Conservation (phyloP, 2,113 vertebrate species). For the Sapayoa aenigma region DNA sequence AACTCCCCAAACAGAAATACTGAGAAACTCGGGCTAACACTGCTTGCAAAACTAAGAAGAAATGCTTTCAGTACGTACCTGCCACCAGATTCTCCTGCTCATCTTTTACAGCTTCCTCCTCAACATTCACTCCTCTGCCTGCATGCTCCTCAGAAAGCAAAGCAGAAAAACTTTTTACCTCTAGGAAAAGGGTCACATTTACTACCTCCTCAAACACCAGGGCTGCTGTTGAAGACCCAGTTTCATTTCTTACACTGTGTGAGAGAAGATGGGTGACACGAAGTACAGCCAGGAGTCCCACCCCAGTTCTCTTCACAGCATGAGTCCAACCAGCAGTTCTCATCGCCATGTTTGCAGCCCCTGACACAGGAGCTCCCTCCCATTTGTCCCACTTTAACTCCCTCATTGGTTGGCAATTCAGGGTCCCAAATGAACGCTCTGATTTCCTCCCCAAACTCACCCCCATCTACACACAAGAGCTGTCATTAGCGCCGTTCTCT, state of each 20-base stretch:
- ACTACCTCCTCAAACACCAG: neutral
- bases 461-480: neutral
- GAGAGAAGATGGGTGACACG: accelerated
- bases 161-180: neutral
- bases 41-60: neutral
- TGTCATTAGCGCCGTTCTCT: neutral
- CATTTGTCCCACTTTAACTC: neutral
- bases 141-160: neutral
- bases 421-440: neutral
- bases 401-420: neutral
- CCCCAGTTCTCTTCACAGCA: neutral
- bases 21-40: accelerated
- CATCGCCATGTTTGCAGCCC: neutral
- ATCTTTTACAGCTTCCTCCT: neutral
- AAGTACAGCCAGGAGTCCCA: neutral
- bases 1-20: neutral
- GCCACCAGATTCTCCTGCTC: neutral
- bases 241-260: neutral
- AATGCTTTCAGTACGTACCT: neutral
- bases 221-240: neutral
- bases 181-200: neutral
- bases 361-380: neutral
- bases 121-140: neutral
- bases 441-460: neutral
- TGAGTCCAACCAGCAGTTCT: neutral